A percentile compares a stretch with the other conserved stretches of the same genome.
phyloP scores from a whole-genome alignment of 2,888 invertebrate species.

The Drosophila paracracens region DNA sequence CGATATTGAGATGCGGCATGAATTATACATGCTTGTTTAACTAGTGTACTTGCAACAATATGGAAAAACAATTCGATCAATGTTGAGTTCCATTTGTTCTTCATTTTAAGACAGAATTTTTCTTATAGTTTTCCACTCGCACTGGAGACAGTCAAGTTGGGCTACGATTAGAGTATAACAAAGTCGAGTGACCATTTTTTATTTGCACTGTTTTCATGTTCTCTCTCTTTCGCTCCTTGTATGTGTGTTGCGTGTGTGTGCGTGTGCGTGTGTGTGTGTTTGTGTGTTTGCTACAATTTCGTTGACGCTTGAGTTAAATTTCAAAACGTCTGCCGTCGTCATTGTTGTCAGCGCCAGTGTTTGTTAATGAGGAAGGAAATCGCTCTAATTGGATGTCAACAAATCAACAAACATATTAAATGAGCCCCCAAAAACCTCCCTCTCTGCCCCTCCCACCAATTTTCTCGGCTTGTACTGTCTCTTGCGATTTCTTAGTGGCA shows the following conservation, averaged over 20 bases:
- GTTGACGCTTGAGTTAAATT: constrained; percentile 77
- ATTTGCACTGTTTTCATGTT: neutral
- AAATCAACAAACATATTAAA: constrained; percentile 80
- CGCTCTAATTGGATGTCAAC: constrained; percentile 81
- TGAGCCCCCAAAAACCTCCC: constrained; percentile 9
- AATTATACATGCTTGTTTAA: no score
- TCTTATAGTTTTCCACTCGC: neutral
- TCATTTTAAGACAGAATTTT: accelerated
- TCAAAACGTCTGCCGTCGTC: constrained; percentile 51
- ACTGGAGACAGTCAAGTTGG: neutral
- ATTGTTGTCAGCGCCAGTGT: constrained; percentile 41
- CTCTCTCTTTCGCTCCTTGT: neutral
- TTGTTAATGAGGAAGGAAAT: constrained; percentile 80
- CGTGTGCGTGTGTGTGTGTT: constrained; percentile 30
- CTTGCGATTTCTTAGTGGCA: constrained; percentile 42
- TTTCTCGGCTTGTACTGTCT: neutral
- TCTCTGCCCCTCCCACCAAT: neutral
- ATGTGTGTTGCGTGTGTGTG: constrained; percentile 21
- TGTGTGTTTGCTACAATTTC: constrained; percentile 62
- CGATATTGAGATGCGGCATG: neutral
- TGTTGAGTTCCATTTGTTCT: accelerated
- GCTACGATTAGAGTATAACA: neutral
- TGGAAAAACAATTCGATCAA: neutral
- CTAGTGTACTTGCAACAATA: neutral
- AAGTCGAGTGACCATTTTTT: neutral